Conservation (phyloP, 2,797 vertebrate genomes). For the Xiphorhynchus erythropygius region DNA sequence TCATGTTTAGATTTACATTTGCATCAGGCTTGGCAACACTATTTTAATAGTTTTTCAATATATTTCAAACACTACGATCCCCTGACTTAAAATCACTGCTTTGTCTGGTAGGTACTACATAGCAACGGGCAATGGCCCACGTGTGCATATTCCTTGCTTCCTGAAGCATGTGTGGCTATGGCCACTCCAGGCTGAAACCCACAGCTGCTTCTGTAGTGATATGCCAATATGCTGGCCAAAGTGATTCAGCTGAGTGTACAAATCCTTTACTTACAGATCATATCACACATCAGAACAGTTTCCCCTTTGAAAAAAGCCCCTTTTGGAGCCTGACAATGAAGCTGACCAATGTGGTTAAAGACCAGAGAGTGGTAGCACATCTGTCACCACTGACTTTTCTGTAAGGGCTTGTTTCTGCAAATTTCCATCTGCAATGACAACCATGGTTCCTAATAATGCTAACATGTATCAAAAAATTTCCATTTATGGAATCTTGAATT, state of each 20-base stretch:
- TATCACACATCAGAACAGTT: neutral
- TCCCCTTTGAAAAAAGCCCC: neutral
- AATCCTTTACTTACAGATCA: neutral
- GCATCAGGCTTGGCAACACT: neutral
- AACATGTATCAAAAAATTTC: neutral
- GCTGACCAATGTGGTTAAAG: neutral
- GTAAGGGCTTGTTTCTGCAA: neutral
- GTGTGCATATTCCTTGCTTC: accelerated
- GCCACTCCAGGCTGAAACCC: accelerated
- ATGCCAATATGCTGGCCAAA: neutral
- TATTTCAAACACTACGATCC: neutral
- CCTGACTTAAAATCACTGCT: neutral
- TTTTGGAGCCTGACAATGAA: neutral
- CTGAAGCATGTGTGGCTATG: accelerated
- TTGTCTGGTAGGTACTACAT: neutral
- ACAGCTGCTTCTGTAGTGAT: neutral
- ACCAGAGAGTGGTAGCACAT: neutral
- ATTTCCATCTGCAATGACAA: neutral
- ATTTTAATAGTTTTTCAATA: neutral
- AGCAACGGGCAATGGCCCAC: accelerated
- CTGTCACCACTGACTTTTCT: neutral
- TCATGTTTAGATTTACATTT: neutral
- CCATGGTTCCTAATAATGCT: neutral
- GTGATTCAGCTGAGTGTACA: neutral
- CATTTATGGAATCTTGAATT: neutral